Percentiles rank a stretch among this genome's conserved stretches.
Conservation (phyloP, 1,140 invertebrate genomes). For the Palaemon carinicauda region DNA sequence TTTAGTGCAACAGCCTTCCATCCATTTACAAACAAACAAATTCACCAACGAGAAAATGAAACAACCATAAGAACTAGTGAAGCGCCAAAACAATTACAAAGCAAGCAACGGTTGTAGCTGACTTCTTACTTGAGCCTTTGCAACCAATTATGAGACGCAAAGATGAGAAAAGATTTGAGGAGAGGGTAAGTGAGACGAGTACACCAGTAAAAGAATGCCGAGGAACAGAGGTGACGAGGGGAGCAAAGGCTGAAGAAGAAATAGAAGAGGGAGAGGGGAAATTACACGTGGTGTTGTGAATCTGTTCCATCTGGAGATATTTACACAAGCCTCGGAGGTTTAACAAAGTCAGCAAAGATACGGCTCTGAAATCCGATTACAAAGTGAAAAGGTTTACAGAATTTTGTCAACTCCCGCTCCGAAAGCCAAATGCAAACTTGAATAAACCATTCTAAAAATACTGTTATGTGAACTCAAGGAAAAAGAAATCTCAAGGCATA, state of each 20-base stretch:
- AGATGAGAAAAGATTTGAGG: not conserved
- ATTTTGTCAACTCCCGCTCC: not conserved
- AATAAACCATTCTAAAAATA: not conserved
- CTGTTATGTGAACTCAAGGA: conserved; percentile 1
- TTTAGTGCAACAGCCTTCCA: too few relatives aligned
- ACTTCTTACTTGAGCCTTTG: too few relatives aligned
- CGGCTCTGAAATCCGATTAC: conserved; percentile 26
- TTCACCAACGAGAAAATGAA: too few relatives aligned
- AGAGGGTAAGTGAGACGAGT: not conserved
- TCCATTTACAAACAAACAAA: too few relatives aligned
- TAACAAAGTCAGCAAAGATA: conserved; percentile 3
- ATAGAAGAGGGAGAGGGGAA: not conserved
- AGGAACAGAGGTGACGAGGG: too few relatives aligned
- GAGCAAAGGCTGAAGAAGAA: not conserved
- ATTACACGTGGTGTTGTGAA: not conserved
- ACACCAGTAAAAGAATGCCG: not conserved
- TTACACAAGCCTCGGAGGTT: not conserved
- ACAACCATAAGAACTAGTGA: too few relatives aligned
- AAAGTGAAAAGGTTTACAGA: not conserved
- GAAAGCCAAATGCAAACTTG: not conserved
- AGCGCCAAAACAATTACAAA: too few relatives aligned
- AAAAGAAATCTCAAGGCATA: not conserved
- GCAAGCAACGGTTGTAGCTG: too few relatives aligned
- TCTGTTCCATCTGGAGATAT: too few relatives aligned
- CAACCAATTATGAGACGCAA: too few relatives aligned